Evolutionary conservation across 2,797 vertebrate genomes (phyloP).

Genomic region (Eulemur albifrons): DNA sequence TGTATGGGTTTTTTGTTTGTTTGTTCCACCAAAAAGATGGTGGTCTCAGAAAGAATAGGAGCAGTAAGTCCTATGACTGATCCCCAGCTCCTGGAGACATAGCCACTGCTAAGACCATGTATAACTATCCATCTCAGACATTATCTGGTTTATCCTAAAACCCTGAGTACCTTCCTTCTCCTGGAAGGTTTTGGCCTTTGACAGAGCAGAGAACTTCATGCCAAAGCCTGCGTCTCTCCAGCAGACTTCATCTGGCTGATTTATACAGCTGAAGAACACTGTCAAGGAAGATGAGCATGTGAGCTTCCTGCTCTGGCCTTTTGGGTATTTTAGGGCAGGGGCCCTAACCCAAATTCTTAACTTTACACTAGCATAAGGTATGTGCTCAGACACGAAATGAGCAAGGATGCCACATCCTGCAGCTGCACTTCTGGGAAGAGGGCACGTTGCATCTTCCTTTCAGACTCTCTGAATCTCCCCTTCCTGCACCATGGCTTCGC

Average conservation of each 20-base stretch:
- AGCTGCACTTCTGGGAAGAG: background rate
- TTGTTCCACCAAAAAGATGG: background rate
- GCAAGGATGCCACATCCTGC: background rate
- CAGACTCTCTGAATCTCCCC: background rate
- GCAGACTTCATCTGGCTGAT: background rate
- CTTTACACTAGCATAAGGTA: background rate
- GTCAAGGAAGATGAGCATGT: background rate
- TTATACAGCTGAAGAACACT: background rate
- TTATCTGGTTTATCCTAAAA: conserved; percentile 13
- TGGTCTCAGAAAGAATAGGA: background rate
- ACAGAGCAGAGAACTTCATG: background rate
- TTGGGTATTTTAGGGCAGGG: background rate
- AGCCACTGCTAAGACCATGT: background rate
- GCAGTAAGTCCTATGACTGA: background rate
- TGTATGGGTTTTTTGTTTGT: background rate
- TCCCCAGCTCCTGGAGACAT: background rate
- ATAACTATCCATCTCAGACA: background rate
- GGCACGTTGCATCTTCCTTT: background rate
- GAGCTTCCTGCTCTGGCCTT: background rate
- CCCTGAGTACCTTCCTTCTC: background rate
- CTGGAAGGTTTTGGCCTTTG: background rate
- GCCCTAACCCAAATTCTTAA: background rate
- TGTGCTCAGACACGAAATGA: background rate
- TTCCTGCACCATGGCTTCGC: background rate
- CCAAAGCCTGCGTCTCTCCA: background rate